phyloP scores from a whole-genome alignment of 2,113 vertebrate genomes.

The Vulpes vulpes region DNA sequence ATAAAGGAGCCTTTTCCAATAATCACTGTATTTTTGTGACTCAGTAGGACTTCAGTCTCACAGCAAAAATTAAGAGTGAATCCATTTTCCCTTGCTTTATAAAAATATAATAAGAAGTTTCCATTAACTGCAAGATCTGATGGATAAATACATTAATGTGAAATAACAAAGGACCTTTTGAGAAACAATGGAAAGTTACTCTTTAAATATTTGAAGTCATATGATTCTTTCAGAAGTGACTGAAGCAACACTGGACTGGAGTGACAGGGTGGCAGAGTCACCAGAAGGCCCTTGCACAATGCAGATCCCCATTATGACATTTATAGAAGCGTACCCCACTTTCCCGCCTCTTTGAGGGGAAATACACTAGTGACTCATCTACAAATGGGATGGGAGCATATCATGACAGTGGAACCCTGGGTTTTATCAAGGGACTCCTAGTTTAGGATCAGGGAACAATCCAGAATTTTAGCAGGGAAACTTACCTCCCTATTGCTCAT shows the following conservation, averaged over 20 bases:
- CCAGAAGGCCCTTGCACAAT: background rate
- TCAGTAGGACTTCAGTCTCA: background rate
- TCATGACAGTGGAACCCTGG: rapidly evolving
- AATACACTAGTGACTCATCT: background rate
- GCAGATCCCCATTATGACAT: background rate
- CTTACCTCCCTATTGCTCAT: background rate
- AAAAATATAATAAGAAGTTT: background rate
- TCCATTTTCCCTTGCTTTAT: background rate
- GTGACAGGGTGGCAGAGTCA: background rate
- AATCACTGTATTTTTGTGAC: background rate
- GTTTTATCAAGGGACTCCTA: background rate
- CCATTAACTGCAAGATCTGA: background rate
- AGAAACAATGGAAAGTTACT: background rate
- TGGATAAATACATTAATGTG: background rate
- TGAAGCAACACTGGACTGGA: background rate
- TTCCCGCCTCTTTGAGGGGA: background rate
- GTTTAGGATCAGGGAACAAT: background rate
- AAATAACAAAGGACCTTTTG: background rate
- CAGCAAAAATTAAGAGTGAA: background rate
- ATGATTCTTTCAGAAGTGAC: background rate
- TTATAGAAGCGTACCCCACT: background rate
- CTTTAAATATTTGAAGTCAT: background rate
- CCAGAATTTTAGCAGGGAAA: background rate
- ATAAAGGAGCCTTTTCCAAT: background rate
- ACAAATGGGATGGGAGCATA: background rate